Evolutionary conservation across 2,888 invertebrate genomes (phyloP), one percentile per base, ranked within the genome.

Genomic region (Philhelius pedissequus): DNA sequence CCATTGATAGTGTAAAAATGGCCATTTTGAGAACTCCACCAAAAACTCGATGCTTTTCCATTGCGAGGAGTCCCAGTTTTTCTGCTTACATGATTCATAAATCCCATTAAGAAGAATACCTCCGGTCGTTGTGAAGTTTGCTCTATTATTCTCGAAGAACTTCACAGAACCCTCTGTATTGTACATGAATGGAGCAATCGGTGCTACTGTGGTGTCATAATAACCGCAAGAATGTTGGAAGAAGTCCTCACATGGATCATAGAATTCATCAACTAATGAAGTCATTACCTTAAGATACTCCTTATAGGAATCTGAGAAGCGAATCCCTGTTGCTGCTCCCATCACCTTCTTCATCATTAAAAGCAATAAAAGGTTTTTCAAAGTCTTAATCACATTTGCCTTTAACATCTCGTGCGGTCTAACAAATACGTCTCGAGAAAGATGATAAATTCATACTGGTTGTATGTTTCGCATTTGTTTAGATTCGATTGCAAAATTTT

Each of bases 141-240:
- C 48, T 40, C 88, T 86, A 15, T 89, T 87, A 0, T 84, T 71
- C 30, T 88, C 82, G 56, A 90, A 91, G 54, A 90, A 90, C 3
- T 83, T 83, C 87, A 90, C 89, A 38, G 88, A 88, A 77, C 89
- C 89, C 76, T 90, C 90, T 50, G 87, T 87, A 69, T 90, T 90
- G 56, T 90, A 90, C 15, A 90, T 74, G 70, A 88, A 89, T 0
- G 90, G 90, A 1, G 88, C 87, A 64, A 90, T 70, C 8, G 87
- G 87, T 32, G 86, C 84, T 11, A 87, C 86, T 2, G 52, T 13
- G 27, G 64, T 45, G 0, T 83, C 68, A 25, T 88, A 89, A 62
- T 88, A 88, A 0, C 89, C 90, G 54, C 90, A 90, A 0, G 90
- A 89, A 86, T 90, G 91, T 0, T 87, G 87, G 76, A 90, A 90